Conservation (phyloP, 2,797 vertebrate genomes). For the Hyperoplus lanceolatus region DNA sequence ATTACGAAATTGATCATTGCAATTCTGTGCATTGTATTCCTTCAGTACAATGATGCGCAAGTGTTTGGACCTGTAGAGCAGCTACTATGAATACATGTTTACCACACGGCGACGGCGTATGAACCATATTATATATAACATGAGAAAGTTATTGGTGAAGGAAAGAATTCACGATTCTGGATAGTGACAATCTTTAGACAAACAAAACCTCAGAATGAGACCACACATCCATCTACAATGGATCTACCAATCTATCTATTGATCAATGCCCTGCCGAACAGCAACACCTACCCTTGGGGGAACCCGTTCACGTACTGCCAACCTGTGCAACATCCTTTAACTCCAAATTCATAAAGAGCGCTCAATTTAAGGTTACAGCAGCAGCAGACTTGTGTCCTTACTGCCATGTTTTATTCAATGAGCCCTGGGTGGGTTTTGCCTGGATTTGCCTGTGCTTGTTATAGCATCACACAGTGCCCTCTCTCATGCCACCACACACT, state of each 20-base stretch:
- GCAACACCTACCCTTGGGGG: conserved; percentile 20
- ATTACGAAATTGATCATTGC: background rate
- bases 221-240: background rate
- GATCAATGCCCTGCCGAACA: conserved; percentile 13
- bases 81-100: background rate
- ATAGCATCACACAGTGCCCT: conserved; percentile 46
- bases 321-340: conserved; percentile 47
- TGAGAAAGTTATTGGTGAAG: background rate
- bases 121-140: background rate
- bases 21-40: background rate
- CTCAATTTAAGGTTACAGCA: conserved; percentile 66
- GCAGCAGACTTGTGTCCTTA: conserved; percentile 65
- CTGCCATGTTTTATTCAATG: conserved; percentile 75
- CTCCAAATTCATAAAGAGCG: conserved; percentile 39
- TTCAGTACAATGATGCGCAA: background rate
- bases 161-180: background rate
- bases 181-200: background rate
- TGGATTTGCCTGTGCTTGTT: conserved; percentile 76
- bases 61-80: background rate
- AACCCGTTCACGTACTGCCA: conserved; percentile 46
- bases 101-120: background rate
- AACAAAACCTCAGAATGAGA: background rate
- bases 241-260: no score
- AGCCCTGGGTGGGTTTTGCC: conserved; percentile 62
- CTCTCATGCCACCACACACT: conserved; percentile 51